A percentile compares a stretch with the other conserved stretches of the same genome.
Evolutionary conservation across 2,113 vertebrate species (phyloP).

Genomic region (Strigops habroptila): DNA sequence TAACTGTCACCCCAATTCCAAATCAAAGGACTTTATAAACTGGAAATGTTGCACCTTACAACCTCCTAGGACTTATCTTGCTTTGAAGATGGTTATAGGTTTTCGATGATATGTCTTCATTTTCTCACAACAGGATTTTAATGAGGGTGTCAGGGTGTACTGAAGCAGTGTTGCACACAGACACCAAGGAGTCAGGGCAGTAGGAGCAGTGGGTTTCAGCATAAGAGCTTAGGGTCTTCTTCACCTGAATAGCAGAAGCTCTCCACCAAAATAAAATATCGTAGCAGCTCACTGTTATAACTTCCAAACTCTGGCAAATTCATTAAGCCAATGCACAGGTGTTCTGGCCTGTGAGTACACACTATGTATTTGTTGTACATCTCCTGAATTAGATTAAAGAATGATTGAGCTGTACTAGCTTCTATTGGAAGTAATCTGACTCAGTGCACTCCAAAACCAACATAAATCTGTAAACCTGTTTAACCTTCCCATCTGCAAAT

Average conservation of each 20-base stretch:
- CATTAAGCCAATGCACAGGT: not conserved
- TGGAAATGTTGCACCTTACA: not conserved
- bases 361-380: not conserved
- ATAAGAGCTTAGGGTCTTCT: not conserved
- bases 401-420: not conserved
- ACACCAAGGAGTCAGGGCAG: not conserved
- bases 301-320: not conserved
- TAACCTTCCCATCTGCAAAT: not conserved
- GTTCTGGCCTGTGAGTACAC: not conserved
- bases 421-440: not conserved
- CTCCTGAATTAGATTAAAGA: not conserved
- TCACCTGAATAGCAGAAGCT: not conserved
- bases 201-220: not conserved
- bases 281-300: not conserved
- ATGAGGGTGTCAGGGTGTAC: not conserved
- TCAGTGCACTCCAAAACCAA: constrained; percentile 13
- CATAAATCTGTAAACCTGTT: not conserved
- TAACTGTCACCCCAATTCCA: not conserved
- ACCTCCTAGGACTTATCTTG: not conserved
- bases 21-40: not conserved
- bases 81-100: not conserved
- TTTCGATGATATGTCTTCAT: not conserved
- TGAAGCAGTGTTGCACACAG: not conserved
- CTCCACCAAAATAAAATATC: not conserved
- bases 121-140: not conserved